These are phyloP conservation scores for Gorsachius magnificus DNA, from an alignment of 2,797 vertebrate genomes.

Conservation along the genomic window DNA sequence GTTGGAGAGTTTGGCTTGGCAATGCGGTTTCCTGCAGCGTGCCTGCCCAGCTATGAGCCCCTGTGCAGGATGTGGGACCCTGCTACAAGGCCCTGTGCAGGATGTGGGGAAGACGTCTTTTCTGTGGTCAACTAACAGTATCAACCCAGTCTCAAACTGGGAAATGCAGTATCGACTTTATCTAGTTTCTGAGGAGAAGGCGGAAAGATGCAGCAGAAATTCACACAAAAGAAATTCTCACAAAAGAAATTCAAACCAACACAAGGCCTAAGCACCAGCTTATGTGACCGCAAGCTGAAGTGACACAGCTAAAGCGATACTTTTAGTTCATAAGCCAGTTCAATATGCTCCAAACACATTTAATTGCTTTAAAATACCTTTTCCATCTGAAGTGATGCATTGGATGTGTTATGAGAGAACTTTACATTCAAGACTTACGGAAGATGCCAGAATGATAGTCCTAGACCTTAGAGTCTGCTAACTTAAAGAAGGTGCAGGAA, in stretches of 20 bases:
- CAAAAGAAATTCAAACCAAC: neutral
- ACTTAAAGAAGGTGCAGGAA: neutral
- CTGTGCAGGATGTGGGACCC: neutral
- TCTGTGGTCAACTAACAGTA: neutral
- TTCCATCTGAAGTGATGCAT: neutral
- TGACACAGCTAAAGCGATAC: neutral
- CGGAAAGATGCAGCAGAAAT: neutral
- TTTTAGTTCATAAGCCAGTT: neutral
- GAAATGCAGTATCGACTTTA: neutral
- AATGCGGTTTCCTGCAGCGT: neutral
- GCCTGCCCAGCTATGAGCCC: neutral
- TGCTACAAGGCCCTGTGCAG: neutral
- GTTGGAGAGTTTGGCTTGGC: neutral
- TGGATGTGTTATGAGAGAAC: neutral
- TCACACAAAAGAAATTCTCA: no score
- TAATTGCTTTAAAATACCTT: neutral
- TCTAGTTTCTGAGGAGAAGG: neutral
- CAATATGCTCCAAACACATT: neutral
- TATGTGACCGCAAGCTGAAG: neutral
- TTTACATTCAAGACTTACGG: neutral
- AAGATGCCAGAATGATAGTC: neutral
- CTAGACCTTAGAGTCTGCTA: neutral
- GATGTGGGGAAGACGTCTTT: neutral
- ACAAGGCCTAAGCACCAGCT: neutral
- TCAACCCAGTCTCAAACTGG: neutral